Evolutionary conservation across 2,113 vertebrate species (phyloP).

Genomic region (Calcarius ornatus): DNA sequence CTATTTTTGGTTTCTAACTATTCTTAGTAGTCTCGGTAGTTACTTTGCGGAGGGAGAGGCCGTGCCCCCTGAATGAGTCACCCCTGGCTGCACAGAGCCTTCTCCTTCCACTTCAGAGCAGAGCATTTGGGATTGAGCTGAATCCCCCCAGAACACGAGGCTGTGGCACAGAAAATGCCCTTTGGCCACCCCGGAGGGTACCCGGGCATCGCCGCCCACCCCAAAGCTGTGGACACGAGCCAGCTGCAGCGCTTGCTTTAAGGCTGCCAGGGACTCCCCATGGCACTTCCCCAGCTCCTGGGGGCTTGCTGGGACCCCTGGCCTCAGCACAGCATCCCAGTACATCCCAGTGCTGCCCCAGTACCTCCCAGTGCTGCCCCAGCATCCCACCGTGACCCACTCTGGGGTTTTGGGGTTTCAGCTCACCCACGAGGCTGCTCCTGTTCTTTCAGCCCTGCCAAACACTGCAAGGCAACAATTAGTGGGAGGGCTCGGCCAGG

Average conservation of each 20-base stretch:
- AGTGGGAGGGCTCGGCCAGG: neutral
- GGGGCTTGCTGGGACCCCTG: neutral
- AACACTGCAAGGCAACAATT: neutral
- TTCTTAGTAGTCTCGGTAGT: conserved; percentile 36
- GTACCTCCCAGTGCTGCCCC: neutral
- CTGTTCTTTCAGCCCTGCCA: neutral
- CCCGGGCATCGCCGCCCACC: neutral
- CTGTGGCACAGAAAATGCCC: neutral
- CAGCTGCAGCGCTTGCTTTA: neutral
- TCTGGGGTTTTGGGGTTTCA: accelerated
- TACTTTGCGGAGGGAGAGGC: neutral
- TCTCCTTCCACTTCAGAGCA: neutral
- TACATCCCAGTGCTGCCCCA: neutral
- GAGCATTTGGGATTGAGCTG: neutral
- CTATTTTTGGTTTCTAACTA: conserved; percentile 50
- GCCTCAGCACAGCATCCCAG: neutral
- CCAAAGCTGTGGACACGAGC: neutral
- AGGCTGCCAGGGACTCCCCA: neutral
- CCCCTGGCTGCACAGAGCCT: neutral
- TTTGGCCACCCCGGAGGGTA: neutral
- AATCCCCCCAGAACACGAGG: accelerated
- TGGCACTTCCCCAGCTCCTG: accelerated
- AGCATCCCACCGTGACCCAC: neutral
- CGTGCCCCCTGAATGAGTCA: neutral
- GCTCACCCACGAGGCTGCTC: neutral